These are phyloP conservation scores for Triplophysa rosa DNA, from an alignment of 2,113 vertebrate species.

Conservation along the genomic window DNA sequence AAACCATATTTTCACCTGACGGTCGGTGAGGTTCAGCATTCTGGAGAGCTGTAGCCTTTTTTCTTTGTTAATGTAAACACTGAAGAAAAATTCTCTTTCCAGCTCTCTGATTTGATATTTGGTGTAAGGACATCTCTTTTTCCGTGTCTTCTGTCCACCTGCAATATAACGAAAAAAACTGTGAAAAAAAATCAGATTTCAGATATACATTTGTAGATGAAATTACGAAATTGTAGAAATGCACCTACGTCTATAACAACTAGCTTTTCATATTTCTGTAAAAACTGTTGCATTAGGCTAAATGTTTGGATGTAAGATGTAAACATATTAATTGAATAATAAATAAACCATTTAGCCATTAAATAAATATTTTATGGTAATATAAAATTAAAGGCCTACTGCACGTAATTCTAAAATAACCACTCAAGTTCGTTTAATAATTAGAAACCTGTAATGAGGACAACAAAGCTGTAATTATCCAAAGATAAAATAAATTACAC, in stretches of 20 bases:
- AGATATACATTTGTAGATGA: neutral
- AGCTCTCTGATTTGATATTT: constrained; percentile 98
- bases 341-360: neutral
- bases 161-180: constrained; percentile 63
- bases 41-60: constrained; percentile 95
- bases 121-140: constrained; percentile 96
- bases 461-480: neutral
- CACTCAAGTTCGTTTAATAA: neutral
- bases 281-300: neutral
- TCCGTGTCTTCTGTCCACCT: constrained; percentile 94
- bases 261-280: neutral
- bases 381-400: neutral
- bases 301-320: neutral
- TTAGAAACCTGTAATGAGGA: neutral
- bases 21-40: constrained; percentile 97
- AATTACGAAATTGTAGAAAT: neutral
- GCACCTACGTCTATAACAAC: neutral
- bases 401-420: no score
- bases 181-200: neutral
- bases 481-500: neutral
- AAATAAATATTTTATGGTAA: neutral
- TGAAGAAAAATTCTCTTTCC: constrained; percentile 98
- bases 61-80: constrained; percentile 99
- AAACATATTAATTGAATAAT: neutral
- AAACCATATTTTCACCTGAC: constrained; percentile 99